Evolutionary conservation across 2,888 invertebrate genomes (phyloP), one percentile per base, ranked within the genome.

Genomic region (Protophormia terraenovae): DNA sequence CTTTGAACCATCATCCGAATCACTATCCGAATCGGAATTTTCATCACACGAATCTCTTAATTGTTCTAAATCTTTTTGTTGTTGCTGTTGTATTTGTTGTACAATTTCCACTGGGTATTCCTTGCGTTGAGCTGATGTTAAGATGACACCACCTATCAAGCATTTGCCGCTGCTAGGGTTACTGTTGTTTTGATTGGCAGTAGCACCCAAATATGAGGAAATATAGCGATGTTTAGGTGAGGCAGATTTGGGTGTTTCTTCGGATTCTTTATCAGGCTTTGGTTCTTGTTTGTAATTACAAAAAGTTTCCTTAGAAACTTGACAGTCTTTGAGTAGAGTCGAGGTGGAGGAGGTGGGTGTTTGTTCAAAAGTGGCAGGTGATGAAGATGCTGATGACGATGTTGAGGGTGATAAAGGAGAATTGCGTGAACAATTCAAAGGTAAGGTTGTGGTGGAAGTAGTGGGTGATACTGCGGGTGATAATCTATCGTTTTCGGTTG

Each of bases 61-160:
- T 53, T 67, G 67, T 14, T 50, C 24, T 3, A 71, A n/a, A 22
- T 79, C 78, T 19, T 75, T 71, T 19, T 60, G 38, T 41, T 78
- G 38, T 58, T 85, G 64, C 24, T 67, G 73, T 12, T 84, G 45
- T n/a, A 88, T 79, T 66, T 80, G 58, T 82, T 86, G 87, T 45
- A 89, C 89, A 69, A 89, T 86, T 14, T 91, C 90, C 10, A 89
- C 87, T 35, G 95, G 94, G 92, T 96, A 97, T 89, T 96, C 96
- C 93, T 97, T 97, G 87, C 96, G 94, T 92, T 97, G 96, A 22
- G 97, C 97, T 89, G 95, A 95, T 62, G 97, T 97, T n/a, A 96
- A 93, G 3, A 97, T 95, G 90, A 96, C 96, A 60, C 95, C 95
- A 89, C 96, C 96, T n/a, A 96, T 96, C 88, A 97, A 97, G 4